A percentile compares a stretch with the other conserved stretches of the same genome.
These are phyloP conservation scores for Epistrophe grossulariae DNA, from an alignment of 2,888 invertebrate species.

Conservation along the genomic window DNA sequence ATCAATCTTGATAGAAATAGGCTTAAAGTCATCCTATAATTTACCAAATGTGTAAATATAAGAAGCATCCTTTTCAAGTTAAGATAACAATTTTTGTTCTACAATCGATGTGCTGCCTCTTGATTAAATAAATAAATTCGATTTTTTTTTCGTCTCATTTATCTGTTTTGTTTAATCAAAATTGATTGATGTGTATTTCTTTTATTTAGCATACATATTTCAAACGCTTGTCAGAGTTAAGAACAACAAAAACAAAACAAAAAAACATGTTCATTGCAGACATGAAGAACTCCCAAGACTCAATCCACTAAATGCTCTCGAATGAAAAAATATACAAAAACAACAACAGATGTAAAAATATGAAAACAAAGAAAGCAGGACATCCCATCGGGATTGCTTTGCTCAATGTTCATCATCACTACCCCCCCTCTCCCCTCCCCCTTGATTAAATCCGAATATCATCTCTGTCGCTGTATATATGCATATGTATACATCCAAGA, in stretches of 20 bases:
- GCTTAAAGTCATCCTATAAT: neutral
- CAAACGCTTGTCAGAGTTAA: conserved; percentile 6
- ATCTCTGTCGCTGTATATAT: neutral
- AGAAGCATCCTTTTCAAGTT: neutral
- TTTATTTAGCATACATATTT: conserved; percentile 9
- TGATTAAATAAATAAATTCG: neutral
- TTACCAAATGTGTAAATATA: neutral
- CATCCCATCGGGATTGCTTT: conserved; percentile 30
- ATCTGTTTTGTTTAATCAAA: conserved; percentile 11
- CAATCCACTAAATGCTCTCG: neutral
- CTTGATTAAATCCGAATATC: neutral
- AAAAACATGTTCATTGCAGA: neutral
- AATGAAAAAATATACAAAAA: neutral
- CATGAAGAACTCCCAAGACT: neutral
- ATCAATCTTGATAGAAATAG: neutral
- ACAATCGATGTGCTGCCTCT: neutral
- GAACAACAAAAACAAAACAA: neutral
- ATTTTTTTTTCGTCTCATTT: neutral
- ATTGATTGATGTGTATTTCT: conserved; percentile 22
- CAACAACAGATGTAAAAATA: conserved; percentile 16
- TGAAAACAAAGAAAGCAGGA: conserved; percentile 37
- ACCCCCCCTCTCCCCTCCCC: neutral
- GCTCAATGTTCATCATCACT: neutral
- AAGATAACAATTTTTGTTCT: neutral
- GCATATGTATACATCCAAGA: neutral